These are phyloP conservation scores for Drosophila peninsularis DNA, from an alignment of 2,888 invertebrate species.

Conservation along the genomic window DNA sequence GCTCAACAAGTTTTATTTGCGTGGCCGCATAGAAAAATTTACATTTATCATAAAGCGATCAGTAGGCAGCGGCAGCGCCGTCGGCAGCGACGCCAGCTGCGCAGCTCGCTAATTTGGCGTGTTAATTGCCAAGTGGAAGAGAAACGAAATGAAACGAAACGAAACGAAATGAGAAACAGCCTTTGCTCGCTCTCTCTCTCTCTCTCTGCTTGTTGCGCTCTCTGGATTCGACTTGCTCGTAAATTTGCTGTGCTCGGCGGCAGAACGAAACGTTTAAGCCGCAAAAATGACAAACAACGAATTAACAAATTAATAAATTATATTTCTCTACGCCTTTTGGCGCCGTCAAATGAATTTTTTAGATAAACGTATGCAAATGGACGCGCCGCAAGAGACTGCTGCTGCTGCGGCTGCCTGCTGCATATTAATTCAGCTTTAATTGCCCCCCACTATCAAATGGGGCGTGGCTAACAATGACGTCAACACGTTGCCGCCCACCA, in stretches of 20 bases:
- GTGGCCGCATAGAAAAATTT: constrained; percentile 57
- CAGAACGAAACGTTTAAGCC: constrained; percentile 81
- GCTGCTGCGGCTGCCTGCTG: constrained; percentile 47
- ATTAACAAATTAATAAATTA: constrained; percentile 81
- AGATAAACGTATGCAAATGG: constrained; percentile 57
- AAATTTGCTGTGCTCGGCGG: constrained; percentile 75
- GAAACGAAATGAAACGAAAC: constrained; percentile 17
- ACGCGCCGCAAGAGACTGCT: constrained; percentile 33
- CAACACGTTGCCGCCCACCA: constrained; percentile 68
- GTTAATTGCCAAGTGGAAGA: constrained; percentile 68
- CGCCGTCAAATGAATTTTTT: constrained; percentile 58
- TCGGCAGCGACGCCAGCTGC: constrained; percentile 23
- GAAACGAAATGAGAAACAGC: constrained; percentile 25
- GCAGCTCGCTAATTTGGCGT: constrained; percentile 75
- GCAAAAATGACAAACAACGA: constrained; percentile 79
- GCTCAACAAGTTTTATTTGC: constrained; percentile 75
- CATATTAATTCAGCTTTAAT: constrained; percentile 73
- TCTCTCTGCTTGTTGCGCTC: neutral
- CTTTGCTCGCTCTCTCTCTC: neutral
- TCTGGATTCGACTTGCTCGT: constrained; percentile 37
- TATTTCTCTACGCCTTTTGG: constrained; percentile 61
- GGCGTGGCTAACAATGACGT: constrained; percentile 76
- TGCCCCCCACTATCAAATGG: constrained; percentile 62
- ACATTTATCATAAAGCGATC: constrained; percentile 64
- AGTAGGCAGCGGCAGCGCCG: constrained; percentile 17